Base-by-base conservation (phyloP, 2,888 invertebrate genomes). In the Lithophane semibrunnea region DNA sequence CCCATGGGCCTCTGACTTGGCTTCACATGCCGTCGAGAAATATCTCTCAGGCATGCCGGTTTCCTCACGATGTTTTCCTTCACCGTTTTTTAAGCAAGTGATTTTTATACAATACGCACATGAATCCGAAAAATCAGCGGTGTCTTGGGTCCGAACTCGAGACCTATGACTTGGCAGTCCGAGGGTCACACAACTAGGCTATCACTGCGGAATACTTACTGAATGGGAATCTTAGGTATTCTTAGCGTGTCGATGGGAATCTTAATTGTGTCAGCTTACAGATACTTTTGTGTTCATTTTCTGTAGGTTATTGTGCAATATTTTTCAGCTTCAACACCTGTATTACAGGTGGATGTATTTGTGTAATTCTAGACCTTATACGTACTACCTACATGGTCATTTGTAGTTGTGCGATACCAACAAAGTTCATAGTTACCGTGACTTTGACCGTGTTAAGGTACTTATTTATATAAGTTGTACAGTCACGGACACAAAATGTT, bases 401-500 rank as follows among this genome's bases (percentile, higher is more conserved):
- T 5, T 60, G 18, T 42, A 42, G 21, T 16, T 42, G 16, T 29
- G 3, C 16, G 16, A 58, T 21, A 37, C 9, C 18, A 80, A 71
- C 24, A 24, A 47, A 69, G 52, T 70, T 61, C 37, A 56, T 72
- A 44, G 42, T 37, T 73, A 58, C 64, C 29, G 42, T 42, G 56
- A 42, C 54, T 56, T 44, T 65, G 52, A 37, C 16, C 29, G 64
- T 44, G 4, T 49, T 37, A 63, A 54, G 16, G 56, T 44, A 44
- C 44, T 9, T 75, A 49, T 79, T 49, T 56, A 24, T 56, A 78
- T 24, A 10, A 21, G 9, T 37, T 65, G 24, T 49, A 24, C 37
- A 64, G 44, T n/a, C 44, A 54, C 52, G 18, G 49, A 47, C 67
- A 4, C n/a, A 66, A 49, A 49, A 67, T 73, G 49, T 71, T 70